Evolutionary conservation across 2,113 vertebrate species (phyloP), one percentile per base, ranked within the genome.

Genomic region (Urocitellus parryii): DNA sequence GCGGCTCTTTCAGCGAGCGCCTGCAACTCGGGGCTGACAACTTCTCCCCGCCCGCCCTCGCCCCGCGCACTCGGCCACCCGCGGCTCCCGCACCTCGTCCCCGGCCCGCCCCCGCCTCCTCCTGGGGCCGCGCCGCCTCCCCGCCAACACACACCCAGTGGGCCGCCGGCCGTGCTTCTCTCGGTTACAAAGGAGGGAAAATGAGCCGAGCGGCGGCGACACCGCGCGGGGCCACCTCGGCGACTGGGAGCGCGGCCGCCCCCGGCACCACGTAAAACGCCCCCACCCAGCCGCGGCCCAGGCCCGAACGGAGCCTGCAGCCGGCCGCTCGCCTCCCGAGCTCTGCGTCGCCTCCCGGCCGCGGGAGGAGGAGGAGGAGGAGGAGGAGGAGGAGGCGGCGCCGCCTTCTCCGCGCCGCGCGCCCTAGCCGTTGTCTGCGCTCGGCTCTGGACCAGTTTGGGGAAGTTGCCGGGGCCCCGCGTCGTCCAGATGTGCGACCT

Each of bases 401-500:
- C 97, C 94, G 96, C 97, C 97, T 96, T 94, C 95, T 70, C 88
- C 67, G 95, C 80, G 95, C 95, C 80, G 91, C 96, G 95, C 97
- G 90, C 95, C 92, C 92, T 51, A 53, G 96, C 97, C 48, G 96
- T 97, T 96, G 96, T 98, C 95, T 94, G 90, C 82, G 94, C 95
- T 82, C 32, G 24, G 96, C 96, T 88, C 95, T 88, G 97, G 97
- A 97, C 97, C 97, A 95, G 96, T 95, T 96, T 86, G 74, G 96
- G 92, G 96, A 97, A 98, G 97, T 97, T 97, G 96, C 74, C 85
- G 29, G 27, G 91, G 90, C 94, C 76, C 88, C 0, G 95, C 42
- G 93, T 78, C 81, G 96, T 79, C 97, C 97, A 91, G 95, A 98
- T 98, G 97, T 98, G 97, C 93, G 97, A 98, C 96, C 97, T 98